Evolutionary conservation across 1,140 invertebrate genomes (phyloP).

Genomic region (Leptinotarsa lineolata): DNA sequence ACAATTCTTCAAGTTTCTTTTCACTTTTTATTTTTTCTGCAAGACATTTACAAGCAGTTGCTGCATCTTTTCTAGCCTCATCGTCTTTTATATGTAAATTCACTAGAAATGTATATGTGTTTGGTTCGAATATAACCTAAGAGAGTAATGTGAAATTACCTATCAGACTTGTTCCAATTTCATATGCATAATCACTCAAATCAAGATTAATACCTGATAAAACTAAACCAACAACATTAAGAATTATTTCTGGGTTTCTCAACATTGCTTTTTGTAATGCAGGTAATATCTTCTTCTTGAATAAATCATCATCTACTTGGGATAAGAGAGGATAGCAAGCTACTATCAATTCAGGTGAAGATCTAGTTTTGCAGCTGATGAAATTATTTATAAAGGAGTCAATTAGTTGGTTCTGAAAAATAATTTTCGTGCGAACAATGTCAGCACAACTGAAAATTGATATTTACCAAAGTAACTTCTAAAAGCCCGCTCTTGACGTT

Average conservation of each 20-base stretch:
- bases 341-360: slow-evolving; percentile 69
- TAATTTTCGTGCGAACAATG: slow-evolving; percentile 33
- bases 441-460: slow-evolving; percentile 10
- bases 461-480: slow-evolving; percentile 48
- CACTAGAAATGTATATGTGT: slow-evolving; percentile 55
- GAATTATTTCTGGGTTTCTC: slow-evolving; percentile 90
- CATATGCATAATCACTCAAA: slow-evolving; percentile 76
- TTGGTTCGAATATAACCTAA: background rate
- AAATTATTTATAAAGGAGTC: slow-evolving; percentile 81
- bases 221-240: slow-evolving; percentile 78
- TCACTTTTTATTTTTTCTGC: slow-evolving; percentile 74
- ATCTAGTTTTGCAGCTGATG: slow-evolving; percentile 79
- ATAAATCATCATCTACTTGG: slow-evolving; percentile 72
- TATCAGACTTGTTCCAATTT: slow-evolving; percentile 81
- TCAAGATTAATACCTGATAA: slow-evolving; percentile 74
- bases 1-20: slow-evolving; percentile 68
- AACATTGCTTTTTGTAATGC: slow-evolving; percentile 90
- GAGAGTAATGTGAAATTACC: slow-evolving; percentile 58
- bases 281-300: slow-evolving; percentile 76
- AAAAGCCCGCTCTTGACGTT: slow-evolving; percentile 33
- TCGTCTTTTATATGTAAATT: slow-evolving; percentile 85
- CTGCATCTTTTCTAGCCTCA: slow-evolving; percentile 71
- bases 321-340: slow-evolving; percentile 68
- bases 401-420: slow-evolving; percentile 65
- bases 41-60: slow-evolving; percentile 70